These are phyloP conservation scores for Burhinus oedicnemus DNA, from an alignment of 2,113 vertebrate genomes.

Conservation along the genomic window DNA sequence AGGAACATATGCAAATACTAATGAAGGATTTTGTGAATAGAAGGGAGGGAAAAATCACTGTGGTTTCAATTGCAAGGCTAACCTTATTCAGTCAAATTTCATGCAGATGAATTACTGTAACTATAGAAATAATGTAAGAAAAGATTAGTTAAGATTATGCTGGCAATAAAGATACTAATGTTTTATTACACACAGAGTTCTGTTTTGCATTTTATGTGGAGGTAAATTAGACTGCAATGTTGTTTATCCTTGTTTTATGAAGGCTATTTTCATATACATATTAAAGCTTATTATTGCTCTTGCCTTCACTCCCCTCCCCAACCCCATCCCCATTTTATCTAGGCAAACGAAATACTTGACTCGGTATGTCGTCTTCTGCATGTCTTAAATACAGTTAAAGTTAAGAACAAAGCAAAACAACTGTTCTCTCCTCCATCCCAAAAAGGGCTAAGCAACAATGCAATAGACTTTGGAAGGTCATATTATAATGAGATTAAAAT, in stretches of 20 bases:
- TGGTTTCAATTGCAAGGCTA: slow-evolving; percentile 7
- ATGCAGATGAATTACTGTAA: slow-evolving; percentile 63
- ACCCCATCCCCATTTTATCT: slow-evolving; percentile 40
- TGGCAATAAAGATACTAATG: slow-evolving; percentile 71
- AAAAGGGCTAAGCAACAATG: background rate
- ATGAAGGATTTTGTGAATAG: slow-evolving; percentile 39
- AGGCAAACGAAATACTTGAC: slow-evolving; percentile 26
- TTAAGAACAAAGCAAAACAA: slow-evolving; percentile 12
- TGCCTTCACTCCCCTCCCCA: background rate
- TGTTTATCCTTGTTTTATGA: slow-evolving; percentile 74
- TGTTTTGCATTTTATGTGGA: slow-evolving; percentile 71
- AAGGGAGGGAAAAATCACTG: background rate
- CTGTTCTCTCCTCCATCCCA: background rate
- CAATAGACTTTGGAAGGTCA: slow-evolving; percentile 41
- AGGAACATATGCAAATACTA: slow-evolving; percentile 44
- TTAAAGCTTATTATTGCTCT: slow-evolving; percentile 62
- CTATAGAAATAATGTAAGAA: slow-evolving; percentile 71
- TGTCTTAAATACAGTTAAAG: background rate
- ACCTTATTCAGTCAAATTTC: slow-evolving; percentile 66
- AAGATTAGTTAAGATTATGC: slow-evolving; percentile 76
- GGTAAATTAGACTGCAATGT: slow-evolving; percentile 62
- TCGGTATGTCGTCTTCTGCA: background rate
- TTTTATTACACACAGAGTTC: slow-evolving; percentile 60
- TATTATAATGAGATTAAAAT: slow-evolving; percentile 63
- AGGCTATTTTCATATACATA: slow-evolving; percentile 63